A percentile compares a stretch with the other conserved stretches of the same genome.
phyloP scores from a whole-genome alignment of 2,113 vertebrate species.

The Fregetta grallaria region DNA sequence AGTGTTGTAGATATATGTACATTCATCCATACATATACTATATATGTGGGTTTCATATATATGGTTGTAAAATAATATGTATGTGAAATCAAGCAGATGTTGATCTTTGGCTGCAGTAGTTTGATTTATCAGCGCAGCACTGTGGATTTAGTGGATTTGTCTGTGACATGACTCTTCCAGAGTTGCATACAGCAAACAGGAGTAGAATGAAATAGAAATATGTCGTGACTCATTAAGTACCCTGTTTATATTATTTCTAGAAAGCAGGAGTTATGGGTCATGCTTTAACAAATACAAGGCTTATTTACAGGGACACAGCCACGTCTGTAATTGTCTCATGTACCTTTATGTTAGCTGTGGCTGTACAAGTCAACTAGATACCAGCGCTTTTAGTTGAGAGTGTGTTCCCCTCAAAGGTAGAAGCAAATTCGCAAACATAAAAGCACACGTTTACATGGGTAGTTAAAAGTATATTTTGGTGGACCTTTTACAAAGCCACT shows the following conservation, averaged over 20 bases:
- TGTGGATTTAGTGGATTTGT: neutral
- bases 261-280: neutral
- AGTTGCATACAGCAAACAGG: neutral
- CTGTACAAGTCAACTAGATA: neutral
- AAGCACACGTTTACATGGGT: neutral
- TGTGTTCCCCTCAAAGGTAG: neutral
- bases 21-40: too few relatives aligned
- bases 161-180: neutral
- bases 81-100: neutral
- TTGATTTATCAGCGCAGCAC: neutral
- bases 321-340: neutral
- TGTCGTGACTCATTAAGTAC: rapidly evolving
- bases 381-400: neutral
- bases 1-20: neutral
- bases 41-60: neutral
- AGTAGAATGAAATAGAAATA: neutral
- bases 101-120: neutral
- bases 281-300: neutral
- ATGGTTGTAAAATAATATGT: neutral
- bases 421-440: neutral
- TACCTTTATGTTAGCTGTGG: neutral
- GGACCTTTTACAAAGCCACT: neutral
- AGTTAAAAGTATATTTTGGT: neutral
- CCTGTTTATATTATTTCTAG: neutral
- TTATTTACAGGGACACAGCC: neutral